Evolutionary conservation across 2,113 vertebrate genomes (phyloP).

Genomic region (Bufo gargarizans): DNA sequence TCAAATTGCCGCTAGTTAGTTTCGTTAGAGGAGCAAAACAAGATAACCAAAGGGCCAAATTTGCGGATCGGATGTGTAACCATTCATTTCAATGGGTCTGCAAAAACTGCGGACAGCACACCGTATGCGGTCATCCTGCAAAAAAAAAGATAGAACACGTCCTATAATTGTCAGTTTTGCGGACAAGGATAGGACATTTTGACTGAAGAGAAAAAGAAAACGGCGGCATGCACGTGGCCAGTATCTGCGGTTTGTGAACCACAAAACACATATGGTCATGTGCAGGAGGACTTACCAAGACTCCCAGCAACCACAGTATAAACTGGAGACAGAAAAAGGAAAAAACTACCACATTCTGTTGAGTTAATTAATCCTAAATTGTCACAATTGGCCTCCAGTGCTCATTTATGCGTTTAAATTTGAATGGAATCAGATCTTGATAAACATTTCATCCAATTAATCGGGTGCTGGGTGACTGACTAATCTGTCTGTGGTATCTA

Average conservation of each 20-base stretch:
- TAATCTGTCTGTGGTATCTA: slow-evolving; percentile 39
- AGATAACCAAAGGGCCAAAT: too few relatives aligned
- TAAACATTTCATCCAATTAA: slow-evolving; percentile 42
- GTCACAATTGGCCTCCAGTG: slow-evolving; percentile 8
- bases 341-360: slow-evolving; percentile 8
- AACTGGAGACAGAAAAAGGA: neutral
- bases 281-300: neutral
- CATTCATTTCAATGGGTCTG: too few relatives aligned
- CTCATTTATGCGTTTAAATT: slow-evolving; percentile 18
- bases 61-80: too few relatives aligned
- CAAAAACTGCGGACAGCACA: too few relatives aligned
- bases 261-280: too few relatives aligned
- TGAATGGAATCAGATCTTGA: slow-evolving; percentile 36
- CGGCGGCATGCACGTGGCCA: neutral
- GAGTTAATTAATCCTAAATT: slow-evolving; percentile 42
- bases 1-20: too few relatives aligned
- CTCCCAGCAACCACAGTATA: slow-evolving; percentile 6
- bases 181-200: too few relatives aligned
- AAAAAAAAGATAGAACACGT: too few relatives aligned
- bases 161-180: too few relatives aligned
- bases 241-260: neutral
- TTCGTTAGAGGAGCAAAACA: too few relatives aligned
- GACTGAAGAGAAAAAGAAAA: too few relatives aligned
- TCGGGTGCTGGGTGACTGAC: slow-evolving; percentile 16
- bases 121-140: too few relatives aligned